These are phyloP conservation scores for Ctenochaetus hawaiiensis DNA, from an alignment of 2,797 vertebrate genomes.

Conservation along the genomic window DNA sequence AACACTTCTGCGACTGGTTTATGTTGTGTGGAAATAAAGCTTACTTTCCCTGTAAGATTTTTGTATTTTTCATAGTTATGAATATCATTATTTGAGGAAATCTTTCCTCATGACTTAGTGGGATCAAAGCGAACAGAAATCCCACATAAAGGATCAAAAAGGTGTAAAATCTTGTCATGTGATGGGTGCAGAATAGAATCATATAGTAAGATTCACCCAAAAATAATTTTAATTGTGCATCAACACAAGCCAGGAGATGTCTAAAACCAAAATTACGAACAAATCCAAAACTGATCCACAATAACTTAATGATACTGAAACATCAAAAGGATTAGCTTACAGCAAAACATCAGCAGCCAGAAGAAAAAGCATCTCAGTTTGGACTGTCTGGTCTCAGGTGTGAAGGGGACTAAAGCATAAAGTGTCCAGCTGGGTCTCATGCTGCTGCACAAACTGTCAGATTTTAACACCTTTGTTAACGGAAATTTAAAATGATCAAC, in stretches of 20 bases:
- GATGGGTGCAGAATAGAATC: too few relatives aligned
- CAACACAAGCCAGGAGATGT: neutral
- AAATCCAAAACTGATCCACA: neutral
- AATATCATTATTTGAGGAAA: neutral
- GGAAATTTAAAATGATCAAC: too few relatives aligned
- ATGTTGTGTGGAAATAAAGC: neutral
- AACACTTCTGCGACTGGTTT: too few relatives aligned
- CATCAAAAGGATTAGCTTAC: neutral
- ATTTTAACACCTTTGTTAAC: neutral
- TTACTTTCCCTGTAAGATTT: neutral
- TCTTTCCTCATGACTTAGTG: too few relatives aligned
- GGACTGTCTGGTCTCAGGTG: neutral
- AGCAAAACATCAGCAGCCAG: neutral
- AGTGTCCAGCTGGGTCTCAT: neutral
- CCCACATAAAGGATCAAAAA: too few relatives aligned
- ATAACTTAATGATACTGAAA: neutral
- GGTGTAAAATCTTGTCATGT: too few relatives aligned
- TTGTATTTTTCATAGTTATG: neutral
- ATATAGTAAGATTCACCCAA: neutral
- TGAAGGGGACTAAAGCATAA: neutral
- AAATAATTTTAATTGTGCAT: neutral
- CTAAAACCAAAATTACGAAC: neutral
- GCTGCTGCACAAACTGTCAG: neutral
- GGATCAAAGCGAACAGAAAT: too few relatives aligned
- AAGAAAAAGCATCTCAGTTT: neutral